These are phyloP conservation scores for Lepidurus apus DNA, from an alignment of 1,140 invertebrate genomes.

Conservation along the genomic window DNA sequence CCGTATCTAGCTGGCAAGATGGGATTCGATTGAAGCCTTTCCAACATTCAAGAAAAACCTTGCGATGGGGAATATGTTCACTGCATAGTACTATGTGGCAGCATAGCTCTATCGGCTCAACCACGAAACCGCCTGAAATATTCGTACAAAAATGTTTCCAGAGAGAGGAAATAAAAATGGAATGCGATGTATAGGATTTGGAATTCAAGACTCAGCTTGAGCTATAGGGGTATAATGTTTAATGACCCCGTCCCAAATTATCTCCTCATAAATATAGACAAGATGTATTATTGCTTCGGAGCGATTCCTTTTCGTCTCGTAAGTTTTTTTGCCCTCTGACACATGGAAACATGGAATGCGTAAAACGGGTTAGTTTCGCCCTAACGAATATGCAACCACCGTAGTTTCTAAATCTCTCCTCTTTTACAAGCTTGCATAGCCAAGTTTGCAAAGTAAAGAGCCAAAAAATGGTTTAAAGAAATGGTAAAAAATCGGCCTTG, in stretches of 20 bases:
- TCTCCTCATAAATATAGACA: not conserved
- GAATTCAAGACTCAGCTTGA: not conserved
- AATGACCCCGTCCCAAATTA: not conserved
- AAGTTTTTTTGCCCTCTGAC: not conserved
- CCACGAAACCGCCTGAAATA: too few species aligned
- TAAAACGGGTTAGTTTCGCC: not conserved
- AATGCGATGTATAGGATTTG: not conserved
- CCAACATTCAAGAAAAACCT: too few species aligned
- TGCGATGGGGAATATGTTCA: too few species aligned
- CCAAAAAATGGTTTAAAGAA: not conserved
- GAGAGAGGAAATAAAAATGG: not conserved
- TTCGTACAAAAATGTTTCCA: too few species aligned
- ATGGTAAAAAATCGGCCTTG: not conserved
- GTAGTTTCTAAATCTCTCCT: not conserved
- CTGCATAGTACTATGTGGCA: too few species aligned
- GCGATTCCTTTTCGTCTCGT: not conserved
- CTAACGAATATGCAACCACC: not conserved
- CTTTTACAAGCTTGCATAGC: not conserved
- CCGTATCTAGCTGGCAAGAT: too few species aligned
- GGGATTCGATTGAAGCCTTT: too few species aligned
- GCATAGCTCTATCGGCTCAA: too few species aligned
- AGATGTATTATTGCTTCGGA: not conserved
- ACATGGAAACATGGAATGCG: not conserved
- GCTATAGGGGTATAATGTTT: not conserved
- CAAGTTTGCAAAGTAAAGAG: not conserved